These are phyloP conservation scores for Neodon shergylaensis DNA, from an alignment of 2,113 vertebrate species.

Conservation along the genomic window DNA sequence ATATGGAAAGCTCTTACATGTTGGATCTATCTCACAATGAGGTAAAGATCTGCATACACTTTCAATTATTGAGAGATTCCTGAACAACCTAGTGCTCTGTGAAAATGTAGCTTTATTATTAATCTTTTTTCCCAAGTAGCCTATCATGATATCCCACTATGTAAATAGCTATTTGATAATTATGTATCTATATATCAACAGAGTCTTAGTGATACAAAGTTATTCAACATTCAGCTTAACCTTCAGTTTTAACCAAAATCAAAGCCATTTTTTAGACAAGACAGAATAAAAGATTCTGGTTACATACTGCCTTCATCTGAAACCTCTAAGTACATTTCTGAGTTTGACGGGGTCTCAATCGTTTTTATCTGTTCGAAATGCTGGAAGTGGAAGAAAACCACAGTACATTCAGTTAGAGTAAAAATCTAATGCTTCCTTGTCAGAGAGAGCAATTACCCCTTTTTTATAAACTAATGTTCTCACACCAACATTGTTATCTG, in stretches of 20 bases:
- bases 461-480: background rate
- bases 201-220: background rate
- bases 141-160: background rate
- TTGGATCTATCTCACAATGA: background rate
- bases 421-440: background rate
- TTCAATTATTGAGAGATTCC: background rate
- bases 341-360: background rate
- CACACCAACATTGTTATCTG: background rate
- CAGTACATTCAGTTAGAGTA: background rate
- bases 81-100: background rate
- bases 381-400: background rate
- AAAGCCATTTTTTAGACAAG: slow-evolving; percentile 25
- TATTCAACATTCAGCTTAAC: background rate
- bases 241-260: background rate
- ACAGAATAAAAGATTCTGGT: background rate
- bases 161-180: background rate
- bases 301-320: background rate
- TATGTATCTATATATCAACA: background rate
- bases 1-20: background rate
- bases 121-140: slow-evolving; percentile 1
- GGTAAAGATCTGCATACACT: background rate
- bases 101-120: slow-evolving; percentile 47
- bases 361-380: background rate
- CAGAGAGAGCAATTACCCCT: background rate
- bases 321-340: background rate